Conservation (phyloP, 2,888 invertebrate species). For the Rotaria sp. region DNA sequence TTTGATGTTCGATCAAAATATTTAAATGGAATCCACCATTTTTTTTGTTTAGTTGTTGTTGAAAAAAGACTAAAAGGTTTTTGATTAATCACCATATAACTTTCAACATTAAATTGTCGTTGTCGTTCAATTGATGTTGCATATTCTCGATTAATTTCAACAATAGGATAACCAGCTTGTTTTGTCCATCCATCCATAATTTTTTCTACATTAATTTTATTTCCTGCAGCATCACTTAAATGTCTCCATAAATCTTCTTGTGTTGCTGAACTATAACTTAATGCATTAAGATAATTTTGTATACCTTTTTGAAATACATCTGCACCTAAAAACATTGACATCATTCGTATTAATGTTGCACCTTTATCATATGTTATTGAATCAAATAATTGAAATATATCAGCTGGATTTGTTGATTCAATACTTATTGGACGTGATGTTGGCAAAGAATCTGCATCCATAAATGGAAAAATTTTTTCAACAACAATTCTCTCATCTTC, state of each 20-base stretch:
- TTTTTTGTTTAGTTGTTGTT: background rate
- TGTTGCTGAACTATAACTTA: conserved; percentile 69
- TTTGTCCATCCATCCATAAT: conserved; percentile 56
- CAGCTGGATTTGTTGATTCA: conserved; percentile 65
- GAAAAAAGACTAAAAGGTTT: conserved; percentile 7
- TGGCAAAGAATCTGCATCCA: conserved; percentile 33
- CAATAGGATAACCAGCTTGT: conserved; percentile 39
- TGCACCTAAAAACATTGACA: conserved; percentile 84
- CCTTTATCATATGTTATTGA: conserved; percentile 93
- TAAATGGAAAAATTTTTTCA: conserved; percentile 24
- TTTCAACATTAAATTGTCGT: background rate
- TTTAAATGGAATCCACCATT: conserved; percentile 27
- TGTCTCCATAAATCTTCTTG: conserved; percentile 88
- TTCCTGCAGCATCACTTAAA: conserved; percentile 75
- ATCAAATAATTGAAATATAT: conserved; percentile 94
- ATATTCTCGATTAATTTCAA: conserved; percentile 29
- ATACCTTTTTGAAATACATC: conserved; percentile 55
- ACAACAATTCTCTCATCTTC: background rate
- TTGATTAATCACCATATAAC: background rate
- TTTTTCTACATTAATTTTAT: conserved; percentile 68
- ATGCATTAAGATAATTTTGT: background rate
- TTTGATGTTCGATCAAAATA: background rate
- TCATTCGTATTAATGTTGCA: conserved; percentile 85
- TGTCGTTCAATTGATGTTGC: background rate
- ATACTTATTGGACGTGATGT: conserved; percentile 37